These are phyloP conservation scores for Amphimallon solstitiale DNA, from an alignment of 2,888 invertebrate species.

Conservation along the genomic window DNA sequence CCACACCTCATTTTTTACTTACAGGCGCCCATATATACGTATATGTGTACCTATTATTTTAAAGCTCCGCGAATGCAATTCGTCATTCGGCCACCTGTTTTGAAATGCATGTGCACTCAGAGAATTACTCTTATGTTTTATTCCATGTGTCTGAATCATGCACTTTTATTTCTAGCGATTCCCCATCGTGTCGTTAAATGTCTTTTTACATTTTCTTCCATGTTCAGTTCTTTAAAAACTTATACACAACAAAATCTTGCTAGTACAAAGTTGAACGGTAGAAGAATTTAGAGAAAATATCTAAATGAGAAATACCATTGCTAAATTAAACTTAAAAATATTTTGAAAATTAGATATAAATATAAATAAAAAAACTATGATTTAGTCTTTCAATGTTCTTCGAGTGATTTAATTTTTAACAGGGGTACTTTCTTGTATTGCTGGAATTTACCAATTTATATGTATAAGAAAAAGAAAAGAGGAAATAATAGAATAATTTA, in stretches of 20 bases:
- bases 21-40: no score
- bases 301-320: no score
- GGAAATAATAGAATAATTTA: conserved; percentile 10
- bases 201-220: conserved; percentile 17
- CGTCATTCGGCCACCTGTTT: not conserved
- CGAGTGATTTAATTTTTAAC: conserved; percentile 54
- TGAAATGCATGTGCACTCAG: conserved; percentile 25
- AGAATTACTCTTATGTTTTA: conserved; percentile 23
- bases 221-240: conserved; percentile 3
- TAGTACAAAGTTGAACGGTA: no score
- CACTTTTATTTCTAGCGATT: conserved; percentile 13
- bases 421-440: conserved; percentile 50
- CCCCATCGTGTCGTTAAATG: conserved; percentile 13
- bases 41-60: no score
- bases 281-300: no score
- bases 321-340: no score
- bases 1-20: no score
- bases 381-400: no score
- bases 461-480: conserved; percentile 16
- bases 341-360: no score
- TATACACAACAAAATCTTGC: not conserved
- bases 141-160: conserved; percentile 24
- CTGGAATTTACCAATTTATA: conserved; percentile 8
- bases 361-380: no score
- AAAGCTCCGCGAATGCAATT: not conserved